A percentile compares a stretch with the other conserved stretches of the same genome.
Conservation (phyloP, 35 echinoderm and acorn worm genomes). For the Heliocidaris tuberculata region DNA sequence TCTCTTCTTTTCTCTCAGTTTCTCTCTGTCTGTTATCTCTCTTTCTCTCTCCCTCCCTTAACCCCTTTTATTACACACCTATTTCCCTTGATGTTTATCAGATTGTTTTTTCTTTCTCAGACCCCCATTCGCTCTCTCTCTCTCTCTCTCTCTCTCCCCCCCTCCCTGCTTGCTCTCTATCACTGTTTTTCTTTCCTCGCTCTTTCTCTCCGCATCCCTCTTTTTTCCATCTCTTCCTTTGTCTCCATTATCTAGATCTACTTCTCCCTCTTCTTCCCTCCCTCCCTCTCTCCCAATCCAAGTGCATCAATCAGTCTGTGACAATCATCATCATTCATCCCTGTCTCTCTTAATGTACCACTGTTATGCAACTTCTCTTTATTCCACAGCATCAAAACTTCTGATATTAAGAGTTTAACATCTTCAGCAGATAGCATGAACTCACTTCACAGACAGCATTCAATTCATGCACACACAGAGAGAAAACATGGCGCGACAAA, state of each 20-base stretch:
- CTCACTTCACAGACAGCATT: neutral
- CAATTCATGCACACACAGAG: neutral
- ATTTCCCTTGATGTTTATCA: too few relatives aligned
- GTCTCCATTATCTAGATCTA: neutral
- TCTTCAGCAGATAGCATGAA: neutral
- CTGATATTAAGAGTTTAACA: neutral
- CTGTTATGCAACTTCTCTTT: too few relatives aligned
- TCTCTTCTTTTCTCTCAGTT: too few relatives aligned
- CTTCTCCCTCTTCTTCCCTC: neutral
- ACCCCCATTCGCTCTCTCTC: neutral
- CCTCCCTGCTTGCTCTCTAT: neutral
- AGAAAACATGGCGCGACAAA: too few relatives aligned
- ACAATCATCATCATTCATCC: too few relatives aligned
- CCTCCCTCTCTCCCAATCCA: neutral
- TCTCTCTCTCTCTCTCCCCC: neutral
- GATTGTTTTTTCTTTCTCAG: too few relatives aligned
- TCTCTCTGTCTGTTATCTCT: neutral
- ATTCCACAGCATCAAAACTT: neutral
- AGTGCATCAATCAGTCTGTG: too few relatives aligned
- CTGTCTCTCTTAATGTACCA: too few relatives aligned
- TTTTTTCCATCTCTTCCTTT: neutral
- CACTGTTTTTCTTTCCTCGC: neutral
- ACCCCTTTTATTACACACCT: neutral
- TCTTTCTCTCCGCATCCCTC: neutral
- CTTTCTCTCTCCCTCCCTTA: neutral